Evolutionary conservation across 2,888 invertebrate species (phyloP), one percentile per base, ranked within the genome.

Genomic region (Melanophora roralis): DNA sequence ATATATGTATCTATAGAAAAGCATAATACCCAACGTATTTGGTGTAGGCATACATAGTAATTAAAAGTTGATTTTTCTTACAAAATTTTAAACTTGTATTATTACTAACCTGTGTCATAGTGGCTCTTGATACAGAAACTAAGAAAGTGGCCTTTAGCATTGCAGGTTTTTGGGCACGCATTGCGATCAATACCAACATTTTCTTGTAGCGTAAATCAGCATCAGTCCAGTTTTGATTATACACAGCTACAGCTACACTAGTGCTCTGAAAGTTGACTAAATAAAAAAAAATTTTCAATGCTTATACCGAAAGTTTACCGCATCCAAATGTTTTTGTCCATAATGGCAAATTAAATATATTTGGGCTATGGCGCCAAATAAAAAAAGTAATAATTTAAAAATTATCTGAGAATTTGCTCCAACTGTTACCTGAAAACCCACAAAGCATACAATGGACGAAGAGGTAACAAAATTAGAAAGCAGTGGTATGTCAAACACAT

Each of bases 391-490:
- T 16, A 85, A 83, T 67, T 87, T 88, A 4, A 85, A 51, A 19
- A 87, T 14, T 7, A 84, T 77, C 8, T 85, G 84, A 2, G 65
- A 64, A 0, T 83, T 65, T 3, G 82, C 84, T 0, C 86, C 87
- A n/a, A 85, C 82, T 0, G 86, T 87, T 80, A 86, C 82, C 75
- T 88, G 87, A 76, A 89, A 87, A 4, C 82, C 85, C 1, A 88
- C 85, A 60, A 85, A 80, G 27, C 85, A 85, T 49, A 85, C 83
- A n/a, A 85, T 82, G 53, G 84, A 68, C 1, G 84, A 83, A 9
- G 84, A 84, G 5, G 83, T 76, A 7, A 81, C 51, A 68, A 85
- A 85, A 72, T 85, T 85, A 32, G 84, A 21, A 1, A 85, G 64
- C 47, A 85, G 64, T 2, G 85, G 83, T 7, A 83, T 40, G 0